Conservation (phyloP, 2,797 vertebrate species). For the Centroberyx gerrardi region DNA sequence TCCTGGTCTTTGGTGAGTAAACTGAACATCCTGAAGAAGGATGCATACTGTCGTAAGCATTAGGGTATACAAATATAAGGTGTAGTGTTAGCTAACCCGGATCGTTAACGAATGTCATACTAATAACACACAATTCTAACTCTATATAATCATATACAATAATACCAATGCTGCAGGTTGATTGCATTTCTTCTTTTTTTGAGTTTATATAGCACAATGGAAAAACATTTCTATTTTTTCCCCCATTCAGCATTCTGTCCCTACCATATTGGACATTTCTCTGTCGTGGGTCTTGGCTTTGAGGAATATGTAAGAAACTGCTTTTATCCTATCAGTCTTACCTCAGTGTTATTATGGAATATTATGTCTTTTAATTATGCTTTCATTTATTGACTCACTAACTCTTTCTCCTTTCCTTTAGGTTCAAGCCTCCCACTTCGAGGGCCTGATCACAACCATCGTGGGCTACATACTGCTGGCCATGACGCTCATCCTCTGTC, state of each 20-base stretch:
- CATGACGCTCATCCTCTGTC: conserved; percentile 96
- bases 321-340: neutral
- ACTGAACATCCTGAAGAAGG: neutral
- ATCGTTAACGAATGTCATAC: neutral
- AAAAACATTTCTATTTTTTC: neutral
- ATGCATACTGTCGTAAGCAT: too few species aligned
- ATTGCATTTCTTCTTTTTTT: neutral
- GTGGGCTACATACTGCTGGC: conserved; percentile 98
- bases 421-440: conserved; percentile 99
- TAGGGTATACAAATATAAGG: too few species aligned
- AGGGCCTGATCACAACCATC: conserved; percentile 98
- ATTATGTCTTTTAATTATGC: neutral
- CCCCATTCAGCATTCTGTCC: conserved; percentile 94
- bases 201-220: neutral
- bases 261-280: conserved; percentile 99
- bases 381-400: neutral
- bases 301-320: conserved; percentile 95
- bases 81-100: too few species aligned
- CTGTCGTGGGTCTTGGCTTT: conserved; percentile 97
- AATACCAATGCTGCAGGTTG: neutral
- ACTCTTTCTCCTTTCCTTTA: conserved; percentile 46
- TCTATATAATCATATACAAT: neutral
- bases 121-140: neutral
- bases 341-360: neutral
- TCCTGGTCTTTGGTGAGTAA: conserved; percentile 97